Percentiles rank a stretch among this genome's conserved stretches.
phyloP scores from a whole-genome alignment of 1,140 invertebrate genomes.

The Holotrichia oblita region DNA sequence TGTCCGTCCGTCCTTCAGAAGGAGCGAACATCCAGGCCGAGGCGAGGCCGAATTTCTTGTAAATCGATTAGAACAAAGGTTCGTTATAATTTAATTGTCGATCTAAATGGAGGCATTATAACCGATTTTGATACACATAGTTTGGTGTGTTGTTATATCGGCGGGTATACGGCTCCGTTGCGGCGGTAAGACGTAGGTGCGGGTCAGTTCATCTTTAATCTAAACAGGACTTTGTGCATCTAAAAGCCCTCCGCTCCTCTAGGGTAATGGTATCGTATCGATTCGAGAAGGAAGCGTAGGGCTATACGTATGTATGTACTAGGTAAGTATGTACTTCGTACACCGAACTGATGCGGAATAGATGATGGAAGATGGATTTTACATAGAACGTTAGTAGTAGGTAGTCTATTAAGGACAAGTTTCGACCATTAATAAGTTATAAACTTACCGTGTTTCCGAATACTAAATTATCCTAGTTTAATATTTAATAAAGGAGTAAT shows the following conservation, averaged over 20 bases:
- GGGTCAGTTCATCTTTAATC: slow-evolving; percentile 40
- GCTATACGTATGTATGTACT: neutral
- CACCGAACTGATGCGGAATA: neutral
- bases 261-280: slow-evolving; percentile 12
- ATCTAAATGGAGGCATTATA: slow-evolving; percentile 17
- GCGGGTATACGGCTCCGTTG: neutral
- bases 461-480: too few species aligned
- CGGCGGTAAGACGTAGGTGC: neutral
- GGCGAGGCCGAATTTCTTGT: neutral
- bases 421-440: neutral
- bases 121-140: slow-evolving; percentile 26
- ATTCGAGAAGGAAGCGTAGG: neutral
- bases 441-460: neutral
- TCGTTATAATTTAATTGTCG: slow-evolving; percentile 35
- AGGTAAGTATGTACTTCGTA: too few species aligned
- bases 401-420: neutral
- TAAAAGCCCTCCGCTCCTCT: slow-evolving; percentile 1
- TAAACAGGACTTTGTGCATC: slow-evolving; percentile 38
- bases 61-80: slow-evolving; percentile 34
- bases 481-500: too few species aligned
- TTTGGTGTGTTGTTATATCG: neutral
- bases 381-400: neutral
- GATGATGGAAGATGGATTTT: neutral
- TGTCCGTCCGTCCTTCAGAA: neutral
- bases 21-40: neutral